Evolutionary conservation across 2,888 invertebrate genomes (phyloP).

Genomic region (Nasonovia ribisnigri): DNA sequence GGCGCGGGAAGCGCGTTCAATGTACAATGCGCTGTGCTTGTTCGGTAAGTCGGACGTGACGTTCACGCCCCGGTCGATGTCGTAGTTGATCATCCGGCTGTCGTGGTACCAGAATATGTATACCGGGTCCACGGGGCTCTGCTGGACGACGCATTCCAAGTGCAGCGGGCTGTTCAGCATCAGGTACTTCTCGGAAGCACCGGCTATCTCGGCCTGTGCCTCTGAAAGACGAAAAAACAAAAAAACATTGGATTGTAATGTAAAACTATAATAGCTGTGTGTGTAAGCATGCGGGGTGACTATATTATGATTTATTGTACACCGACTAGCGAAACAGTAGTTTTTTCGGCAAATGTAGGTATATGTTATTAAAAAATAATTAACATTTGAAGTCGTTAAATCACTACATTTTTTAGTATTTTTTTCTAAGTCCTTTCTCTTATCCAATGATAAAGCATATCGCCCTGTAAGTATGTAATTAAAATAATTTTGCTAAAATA

Average conservation of each 20-base stretch:
- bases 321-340: background rate
- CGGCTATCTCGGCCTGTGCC: constrained; percentile 88
- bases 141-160: constrained; percentile 84
- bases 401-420: background rate
- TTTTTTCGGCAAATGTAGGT: background rate
- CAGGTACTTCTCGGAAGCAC: constrained; percentile 87
- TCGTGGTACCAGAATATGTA: constrained; percentile 85
- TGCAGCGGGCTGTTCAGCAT: constrained; percentile 87
- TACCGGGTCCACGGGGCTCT: constrained; percentile 86
- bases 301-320: background rate
- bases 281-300: background rate
- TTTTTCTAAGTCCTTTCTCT: background rate
- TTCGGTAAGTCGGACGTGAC: constrained; percentile 84
- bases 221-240: constrained; percentile 74
- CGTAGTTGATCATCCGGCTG: constrained; percentile 93
- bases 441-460: background rate
- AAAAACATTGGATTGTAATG: background rate
- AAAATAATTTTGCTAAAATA: background rate
- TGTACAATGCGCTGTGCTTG: constrained; percentile 77
- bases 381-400: background rate
- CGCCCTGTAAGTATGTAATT: background rate
- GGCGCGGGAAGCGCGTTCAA: constrained; percentile 75
- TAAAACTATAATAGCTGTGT: no score
- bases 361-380: background rate
- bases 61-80: constrained; percentile 86